Base-by-base conservation (phyloP, 2,888 invertebrate species). In the Chesias legatella region DNA sequence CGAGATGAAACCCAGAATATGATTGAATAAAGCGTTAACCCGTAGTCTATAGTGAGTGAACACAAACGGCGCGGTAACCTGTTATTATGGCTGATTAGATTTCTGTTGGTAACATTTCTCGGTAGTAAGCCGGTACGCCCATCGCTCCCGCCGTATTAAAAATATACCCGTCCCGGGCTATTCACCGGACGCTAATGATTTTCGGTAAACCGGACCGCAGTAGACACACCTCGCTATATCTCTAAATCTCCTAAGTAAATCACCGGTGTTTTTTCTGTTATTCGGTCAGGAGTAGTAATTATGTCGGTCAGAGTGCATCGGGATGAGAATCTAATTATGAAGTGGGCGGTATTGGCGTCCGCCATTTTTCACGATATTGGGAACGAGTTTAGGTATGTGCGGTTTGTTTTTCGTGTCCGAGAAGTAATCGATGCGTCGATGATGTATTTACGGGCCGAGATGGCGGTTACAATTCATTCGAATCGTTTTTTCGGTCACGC, bases 31-130 rank as follows among this genome's bases (percentile, higher is more conserved):
- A 81, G 76, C 76, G 81, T 83, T 80, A 80, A 73, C 62, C 65
- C 74, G 72, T 72, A 78, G 75, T 75, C 67, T 79, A 79, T 77
- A 77, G 79, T 77, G 76, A 79, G 79, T 78, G 83, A 82, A 77
- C 80, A 78, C 79, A 83, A 83, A 79, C 82, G 79, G 78, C 68
- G 72, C 74, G 71, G 79, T 81, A 88, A 86, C 88, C 88, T 85
- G 88, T 86, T 86, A 88, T 88, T 88, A 88, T 77, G 78, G 62
- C 84, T 86, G 88, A 88, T 88, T 88, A 86, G 88, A 85, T 88
- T 86, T 86, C 83, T 83, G 86, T 85, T 82, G 81, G 85, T 83
- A 84, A 82, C 82, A 81, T 84, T 88, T 88, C 88, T 88, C 85
- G 85, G 88, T 88, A 88, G 88, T 88, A 79, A 71, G 54, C 71